Conservation (phyloP, 2,888 invertebrate species). For the Acheta domesticus region DNA sequence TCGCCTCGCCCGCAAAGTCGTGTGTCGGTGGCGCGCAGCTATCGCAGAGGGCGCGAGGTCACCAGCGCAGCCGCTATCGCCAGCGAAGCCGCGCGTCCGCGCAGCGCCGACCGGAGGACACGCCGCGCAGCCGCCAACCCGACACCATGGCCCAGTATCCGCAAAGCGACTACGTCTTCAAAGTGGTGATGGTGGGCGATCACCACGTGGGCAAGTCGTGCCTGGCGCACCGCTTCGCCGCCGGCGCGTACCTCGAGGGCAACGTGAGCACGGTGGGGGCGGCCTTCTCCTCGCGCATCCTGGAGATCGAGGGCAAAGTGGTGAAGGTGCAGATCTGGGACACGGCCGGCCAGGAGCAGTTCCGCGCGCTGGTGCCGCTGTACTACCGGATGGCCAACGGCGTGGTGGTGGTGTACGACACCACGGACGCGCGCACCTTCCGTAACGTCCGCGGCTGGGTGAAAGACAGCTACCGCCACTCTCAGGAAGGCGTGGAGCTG, state of each 20-base stretch:
- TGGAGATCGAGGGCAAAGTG: background rate
- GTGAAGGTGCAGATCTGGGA: background rate
- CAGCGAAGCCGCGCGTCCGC: no score
- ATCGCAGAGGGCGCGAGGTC: no score
- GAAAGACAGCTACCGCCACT: background rate
- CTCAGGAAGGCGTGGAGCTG: background rate
- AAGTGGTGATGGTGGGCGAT: background rate
- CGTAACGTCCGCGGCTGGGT: background rate
- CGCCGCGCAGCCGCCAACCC: no score
- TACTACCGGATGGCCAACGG: background rate
- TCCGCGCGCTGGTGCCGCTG: background rate
- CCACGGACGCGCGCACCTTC: background rate
- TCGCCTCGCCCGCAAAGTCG: no score
- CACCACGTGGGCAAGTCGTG: background rate
- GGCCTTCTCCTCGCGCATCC: background rate
- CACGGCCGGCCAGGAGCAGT: background rate
- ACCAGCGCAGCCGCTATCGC: no score
- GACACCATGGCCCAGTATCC: background rate
- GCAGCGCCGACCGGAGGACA: no score
- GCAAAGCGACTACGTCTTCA: background rate
- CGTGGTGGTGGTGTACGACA: constrained; percentile 1
- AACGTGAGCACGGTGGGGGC: background rate
- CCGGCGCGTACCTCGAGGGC: background rate
- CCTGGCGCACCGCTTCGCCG: background rate
- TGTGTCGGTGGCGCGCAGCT: no score